Percentiles rank a stretch among this genome's conserved stretches.
Conservation (phyloP, 2,113 vertebrate genomes). For the Trichomycterus rosablanca region DNA sequence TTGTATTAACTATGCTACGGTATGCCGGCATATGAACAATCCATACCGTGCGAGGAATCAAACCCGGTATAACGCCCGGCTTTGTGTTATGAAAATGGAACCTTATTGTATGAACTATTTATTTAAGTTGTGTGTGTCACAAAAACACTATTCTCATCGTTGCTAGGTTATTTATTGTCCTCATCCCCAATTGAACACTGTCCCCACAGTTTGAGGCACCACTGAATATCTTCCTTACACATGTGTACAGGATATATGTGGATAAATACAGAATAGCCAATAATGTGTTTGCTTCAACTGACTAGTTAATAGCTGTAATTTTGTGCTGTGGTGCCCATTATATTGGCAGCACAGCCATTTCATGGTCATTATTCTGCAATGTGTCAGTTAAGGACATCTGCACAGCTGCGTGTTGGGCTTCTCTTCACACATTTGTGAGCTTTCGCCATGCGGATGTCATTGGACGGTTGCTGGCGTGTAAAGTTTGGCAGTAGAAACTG, state of each 20-base stretch:
- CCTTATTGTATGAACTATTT: too few species aligned
- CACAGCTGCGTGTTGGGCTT: constrained; percentile 16
- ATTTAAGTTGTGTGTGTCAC: too few species aligned
- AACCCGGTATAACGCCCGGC: too few species aligned
- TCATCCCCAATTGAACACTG: too few species aligned
- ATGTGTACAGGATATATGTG: neutral
- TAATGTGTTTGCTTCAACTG: neutral
- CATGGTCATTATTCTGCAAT: constrained; percentile 1
- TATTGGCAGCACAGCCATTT: neutral
- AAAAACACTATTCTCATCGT: too few species aligned
- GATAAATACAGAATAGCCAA: constrained; percentile 1
- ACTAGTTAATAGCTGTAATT: constrained; percentile 1
- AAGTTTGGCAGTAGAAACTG: constrained; percentile 1
- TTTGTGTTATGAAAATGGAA: too few species aligned
- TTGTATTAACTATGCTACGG: too few species aligned
- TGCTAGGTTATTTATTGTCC: too few species aligned
- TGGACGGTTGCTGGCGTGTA: constrained; percentile 7
- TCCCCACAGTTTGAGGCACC: too few species aligned
- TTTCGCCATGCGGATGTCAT: constrained; percentile 12
- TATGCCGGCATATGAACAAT: too few species aligned
- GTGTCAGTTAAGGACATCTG: constrained; percentile 9
- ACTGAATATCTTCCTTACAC: too few species aligned
- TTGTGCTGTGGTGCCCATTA: neutral
- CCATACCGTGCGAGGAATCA: too few species aligned
- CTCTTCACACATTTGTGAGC: constrained; percentile 17